phyloP scores from a whole-genome alignment of 2,113 vertebrate genomes.

The Raja brachyura region DNA sequence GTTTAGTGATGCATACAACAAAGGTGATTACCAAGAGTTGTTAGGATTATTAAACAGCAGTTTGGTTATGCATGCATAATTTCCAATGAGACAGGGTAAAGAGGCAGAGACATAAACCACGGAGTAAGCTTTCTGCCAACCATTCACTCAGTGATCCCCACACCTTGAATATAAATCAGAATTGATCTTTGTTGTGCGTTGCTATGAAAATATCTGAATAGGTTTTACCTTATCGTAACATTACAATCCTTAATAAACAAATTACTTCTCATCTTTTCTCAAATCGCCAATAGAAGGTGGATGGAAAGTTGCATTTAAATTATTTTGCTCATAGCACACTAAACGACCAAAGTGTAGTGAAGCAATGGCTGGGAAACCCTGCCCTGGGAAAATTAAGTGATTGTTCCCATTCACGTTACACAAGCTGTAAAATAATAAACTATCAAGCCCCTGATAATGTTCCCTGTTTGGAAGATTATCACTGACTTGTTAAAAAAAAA shows the following conservation, averaged over 20 bases:
- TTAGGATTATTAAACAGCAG: background rate
- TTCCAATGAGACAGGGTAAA: background rate
- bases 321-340: background rate
- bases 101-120: background rate
- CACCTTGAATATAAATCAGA: background rate
- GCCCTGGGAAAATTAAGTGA: background rate
- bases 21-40: background rate
- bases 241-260: background rate
- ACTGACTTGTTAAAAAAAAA: too few species aligned
- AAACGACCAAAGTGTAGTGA: background rate
- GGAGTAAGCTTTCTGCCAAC: background rate
- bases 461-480: too few species aligned
- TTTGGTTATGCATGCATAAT: background rate
- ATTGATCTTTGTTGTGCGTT: background rate
- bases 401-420: background rate
- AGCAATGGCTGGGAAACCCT: background rate
- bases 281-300: background rate
- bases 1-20: background rate
- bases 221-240: background rate
- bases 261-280: background rate
- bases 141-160: background rate
- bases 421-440: too few species aligned
- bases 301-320: background rate
- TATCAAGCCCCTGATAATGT: too few species aligned
- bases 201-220: background rate